Evolutionary conservation across 2,797 vertebrate genomes (phyloP).

Genomic region (Rallus crepitans): DNA sequence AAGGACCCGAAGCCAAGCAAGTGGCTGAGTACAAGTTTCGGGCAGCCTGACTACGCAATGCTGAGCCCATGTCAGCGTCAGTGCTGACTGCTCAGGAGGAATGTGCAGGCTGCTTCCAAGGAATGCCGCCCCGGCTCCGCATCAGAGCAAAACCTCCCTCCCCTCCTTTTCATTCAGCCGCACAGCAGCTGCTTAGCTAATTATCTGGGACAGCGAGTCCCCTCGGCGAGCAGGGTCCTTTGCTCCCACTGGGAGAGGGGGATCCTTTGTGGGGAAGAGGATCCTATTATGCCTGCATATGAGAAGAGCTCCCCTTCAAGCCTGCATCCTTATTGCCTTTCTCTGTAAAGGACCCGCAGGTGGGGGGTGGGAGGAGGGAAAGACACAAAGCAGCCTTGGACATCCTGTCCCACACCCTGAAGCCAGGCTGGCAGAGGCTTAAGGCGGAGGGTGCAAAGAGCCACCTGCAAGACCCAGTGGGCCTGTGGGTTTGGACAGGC

Average conservation of each 20-base stretch:
- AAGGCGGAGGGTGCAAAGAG: background rate
- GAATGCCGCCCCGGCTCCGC: background rate
- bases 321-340: background rate
- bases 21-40: accelerated
- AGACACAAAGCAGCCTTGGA: background rate
- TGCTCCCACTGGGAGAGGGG: background rate
- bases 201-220: conserved; percentile 23
- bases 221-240: background rate
- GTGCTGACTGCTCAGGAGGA: background rate
- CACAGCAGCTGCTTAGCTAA: conserved; percentile 53
- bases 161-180: conserved; percentile 40
- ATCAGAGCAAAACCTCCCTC: background rate
- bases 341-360: background rate
- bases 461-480: conserved; percentile 7
- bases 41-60: background rate
- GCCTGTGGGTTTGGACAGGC: background rate
- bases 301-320: conserved; percentile 5
- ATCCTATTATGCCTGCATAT: conserved; percentile 28
- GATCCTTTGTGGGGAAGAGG: conserved; percentile 27
- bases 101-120: conserved; percentile 12
- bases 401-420: background rate
- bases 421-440: background rate
- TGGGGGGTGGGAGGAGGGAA: conserved; percentile 26
- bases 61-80: background rate
- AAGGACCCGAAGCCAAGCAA: background rate